A percentile compares a stretch with the other conserved stretches of the same genome.
These are phyloP conservation scores for Lydus trimaculatus DNA, from an alignment of 2,888 invertebrate genomes.

Conservation along the genomic window DNA sequence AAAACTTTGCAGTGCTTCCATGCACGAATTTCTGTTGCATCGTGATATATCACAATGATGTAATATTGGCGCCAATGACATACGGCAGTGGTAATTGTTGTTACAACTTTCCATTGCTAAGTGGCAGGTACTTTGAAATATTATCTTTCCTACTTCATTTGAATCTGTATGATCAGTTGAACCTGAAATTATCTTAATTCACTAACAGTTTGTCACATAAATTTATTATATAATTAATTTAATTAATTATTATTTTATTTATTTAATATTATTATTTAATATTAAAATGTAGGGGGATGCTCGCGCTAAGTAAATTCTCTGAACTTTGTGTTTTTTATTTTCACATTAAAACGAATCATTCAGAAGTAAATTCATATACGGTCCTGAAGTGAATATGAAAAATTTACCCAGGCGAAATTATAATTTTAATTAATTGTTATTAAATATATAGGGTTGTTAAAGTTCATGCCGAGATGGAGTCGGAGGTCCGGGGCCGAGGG, in stretches of 20 bases:
- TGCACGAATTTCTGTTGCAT: slow-evolving; percentile 87
- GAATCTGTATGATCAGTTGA: slow-evolving; percentile 58
- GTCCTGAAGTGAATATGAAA: slow-evolving; percentile 28
- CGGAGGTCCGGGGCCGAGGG: slow-evolving; percentile 35
- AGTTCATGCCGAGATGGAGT: slow-evolving; percentile 33
- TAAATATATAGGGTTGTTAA: neutral
- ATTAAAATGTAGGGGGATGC: slow-evolving; percentile 35
- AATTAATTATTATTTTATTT: slow-evolving; percentile 35
- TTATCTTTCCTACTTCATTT: slow-evolving; percentile 63
- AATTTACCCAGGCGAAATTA: slow-evolving; percentile 26
- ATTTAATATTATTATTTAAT: slow-evolving; percentile 35
- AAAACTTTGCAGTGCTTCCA: slow-evolving; percentile 85
- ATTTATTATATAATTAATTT: slow-evolving; percentile 61
- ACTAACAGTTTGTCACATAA: slow-evolving; percentile 21
- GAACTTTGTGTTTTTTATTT: slow-evolving; percentile 19
- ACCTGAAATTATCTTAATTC: slow-evolving; percentile 47
- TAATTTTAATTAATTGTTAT: slow-evolving; percentile 24
- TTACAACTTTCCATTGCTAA: slow-evolving; percentile 83
- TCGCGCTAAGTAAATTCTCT: slow-evolving; percentile 24
- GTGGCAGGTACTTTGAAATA: slow-evolving; percentile 81
- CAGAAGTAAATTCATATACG: slow-evolving; percentile 20
- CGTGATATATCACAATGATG: slow-evolving; percentile 79
- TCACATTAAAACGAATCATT: slow-evolving; percentile 13
- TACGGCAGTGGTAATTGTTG: slow-evolving; percentile 80
- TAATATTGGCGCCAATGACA: slow-evolving; percentile 82